phyloP scores from a whole-genome alignment of 2,888 invertebrate species.

The Nasonia oneida region DNA sequence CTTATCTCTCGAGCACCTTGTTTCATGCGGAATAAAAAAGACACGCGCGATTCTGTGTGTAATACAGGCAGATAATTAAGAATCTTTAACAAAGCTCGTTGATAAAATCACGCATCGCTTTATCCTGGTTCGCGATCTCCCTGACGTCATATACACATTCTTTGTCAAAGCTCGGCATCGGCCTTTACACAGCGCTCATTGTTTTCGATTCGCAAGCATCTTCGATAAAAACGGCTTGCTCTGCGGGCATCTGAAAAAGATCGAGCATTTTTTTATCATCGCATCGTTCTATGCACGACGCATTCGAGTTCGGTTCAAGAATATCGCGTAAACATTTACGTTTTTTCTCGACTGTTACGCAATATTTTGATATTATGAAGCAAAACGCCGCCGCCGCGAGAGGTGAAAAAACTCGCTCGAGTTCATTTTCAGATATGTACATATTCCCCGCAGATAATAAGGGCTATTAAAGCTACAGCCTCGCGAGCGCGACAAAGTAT shows the following conservation, averaged over 20 bases:
- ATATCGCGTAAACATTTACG: neutral
- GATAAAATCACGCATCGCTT: neutral
- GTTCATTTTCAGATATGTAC: constrained; percentile 25
- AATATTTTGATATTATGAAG: neutral
- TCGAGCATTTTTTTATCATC: neutral
- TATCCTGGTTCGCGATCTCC: neutral
- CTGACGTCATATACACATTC: neutral
- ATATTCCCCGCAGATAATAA: neutral
- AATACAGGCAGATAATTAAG: neutral
- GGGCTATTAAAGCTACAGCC: constrained; percentile 29
- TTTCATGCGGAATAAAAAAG: no score
- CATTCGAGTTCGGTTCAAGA: neutral
- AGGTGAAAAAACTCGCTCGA: neutral
- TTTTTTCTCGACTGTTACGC: neutral
- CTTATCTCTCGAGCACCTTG: no score
- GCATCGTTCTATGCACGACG: neutral
- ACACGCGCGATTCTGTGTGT: neutral
- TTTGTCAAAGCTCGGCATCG: neutral
- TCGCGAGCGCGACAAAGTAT: neutral
- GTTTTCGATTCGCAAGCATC: neutral
- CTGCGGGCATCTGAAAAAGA: neutral
- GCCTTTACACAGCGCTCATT: neutral
- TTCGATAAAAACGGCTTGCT: neutral
- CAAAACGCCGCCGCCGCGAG: neutral
- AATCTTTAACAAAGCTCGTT: neutral